These are phyloP conservation scores for Lithophane semibrunnea DNA, from an alignment of 2,888 invertebrate genomes.

Conservation along the genomic window DNA sequence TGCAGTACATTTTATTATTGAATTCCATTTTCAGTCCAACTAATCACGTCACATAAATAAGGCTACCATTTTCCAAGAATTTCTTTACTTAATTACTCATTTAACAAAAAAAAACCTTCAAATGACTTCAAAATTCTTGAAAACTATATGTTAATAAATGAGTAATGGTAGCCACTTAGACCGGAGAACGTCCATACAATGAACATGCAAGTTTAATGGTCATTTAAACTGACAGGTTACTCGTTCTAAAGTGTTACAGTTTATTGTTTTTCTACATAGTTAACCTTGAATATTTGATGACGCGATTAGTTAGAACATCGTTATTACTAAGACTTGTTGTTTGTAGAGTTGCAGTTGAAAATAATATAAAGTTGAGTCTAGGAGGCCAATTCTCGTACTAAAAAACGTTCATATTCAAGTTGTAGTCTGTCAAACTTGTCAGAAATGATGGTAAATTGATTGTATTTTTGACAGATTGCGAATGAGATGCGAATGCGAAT, in stretches of 20 bases:
- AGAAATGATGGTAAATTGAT: too few species aligned
- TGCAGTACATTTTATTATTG: too few species aligned
- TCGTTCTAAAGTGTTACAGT: conserved; percentile 37
- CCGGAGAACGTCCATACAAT: conserved; percentile 39
- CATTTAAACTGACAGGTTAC: conserved; percentile 36
- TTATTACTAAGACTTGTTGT: not conserved
- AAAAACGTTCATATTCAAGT: too few species aligned
- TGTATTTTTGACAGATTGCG: too few species aligned
- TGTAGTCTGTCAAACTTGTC: too few species aligned
- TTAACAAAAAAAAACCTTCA: conserved; percentile 14
- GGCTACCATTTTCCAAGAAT: not conserved
- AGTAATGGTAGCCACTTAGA: conserved; percentile 36
- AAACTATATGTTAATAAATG: conserved; percentile 11
- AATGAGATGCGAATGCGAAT: too few species aligned
- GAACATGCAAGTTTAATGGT: conserved; percentile 39
- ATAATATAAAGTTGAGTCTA: not conserved
- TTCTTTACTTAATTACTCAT: not conserved
- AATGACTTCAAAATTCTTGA: conserved; percentile 15
- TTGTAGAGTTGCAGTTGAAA: not conserved
- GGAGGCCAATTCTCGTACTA: too few species aligned
- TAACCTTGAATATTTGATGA: conserved; percentile 43
- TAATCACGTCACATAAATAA: not conserved
- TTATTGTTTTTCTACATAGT: conserved; percentile 43
- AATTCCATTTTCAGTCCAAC: not conserved
- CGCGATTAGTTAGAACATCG: conserved; percentile 18